A percentile compares a stretch with the other conserved stretches of the same genome.
Evolutionary conservation across 2,797 vertebrate species (phyloP).

Genomic region (Pogoniulus pusillus): DNA sequence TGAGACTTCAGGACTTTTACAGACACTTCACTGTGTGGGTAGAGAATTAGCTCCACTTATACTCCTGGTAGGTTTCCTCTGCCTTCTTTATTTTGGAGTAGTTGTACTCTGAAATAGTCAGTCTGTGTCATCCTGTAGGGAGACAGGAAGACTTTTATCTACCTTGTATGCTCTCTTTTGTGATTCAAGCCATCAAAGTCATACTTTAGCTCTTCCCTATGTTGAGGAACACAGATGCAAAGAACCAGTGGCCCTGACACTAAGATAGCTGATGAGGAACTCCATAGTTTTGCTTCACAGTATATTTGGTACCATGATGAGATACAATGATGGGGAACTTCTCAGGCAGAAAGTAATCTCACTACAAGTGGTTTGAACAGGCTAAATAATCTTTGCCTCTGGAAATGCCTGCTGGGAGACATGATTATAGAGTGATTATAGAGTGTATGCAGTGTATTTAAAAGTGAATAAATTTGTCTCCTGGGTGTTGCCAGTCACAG

Average conservation of each 20-base stretch:
- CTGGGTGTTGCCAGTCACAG: not conserved
- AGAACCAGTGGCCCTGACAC: not conserved
- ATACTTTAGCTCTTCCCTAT: not conserved
- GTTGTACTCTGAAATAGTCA: not conserved
- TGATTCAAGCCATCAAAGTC: not conserved
- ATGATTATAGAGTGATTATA: not conserved
- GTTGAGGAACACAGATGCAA: not conserved
- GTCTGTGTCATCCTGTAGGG: not conserved
- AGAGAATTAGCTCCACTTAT: not conserved
- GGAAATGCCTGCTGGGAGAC: not conserved
- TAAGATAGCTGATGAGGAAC: not conserved
- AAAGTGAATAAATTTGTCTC: not conserved
- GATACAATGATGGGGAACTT: not conserved
- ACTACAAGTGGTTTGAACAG: not conserved
- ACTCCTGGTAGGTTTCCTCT: not conserved
- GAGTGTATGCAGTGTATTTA: not conserved
- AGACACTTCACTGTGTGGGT: not conserved
- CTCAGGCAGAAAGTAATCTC: not conserved
- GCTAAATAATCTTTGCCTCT: not conserved
- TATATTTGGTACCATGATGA: not conserved
- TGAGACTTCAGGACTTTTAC: not conserved
- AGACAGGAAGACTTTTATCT: not conserved
- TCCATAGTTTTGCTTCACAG: not conserved
- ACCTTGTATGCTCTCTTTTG: not conserved
- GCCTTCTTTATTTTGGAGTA: not conserved